phyloP scores from a whole-genome alignment of 1,140 invertebrate species.

The Drosophila funebris region DNA sequence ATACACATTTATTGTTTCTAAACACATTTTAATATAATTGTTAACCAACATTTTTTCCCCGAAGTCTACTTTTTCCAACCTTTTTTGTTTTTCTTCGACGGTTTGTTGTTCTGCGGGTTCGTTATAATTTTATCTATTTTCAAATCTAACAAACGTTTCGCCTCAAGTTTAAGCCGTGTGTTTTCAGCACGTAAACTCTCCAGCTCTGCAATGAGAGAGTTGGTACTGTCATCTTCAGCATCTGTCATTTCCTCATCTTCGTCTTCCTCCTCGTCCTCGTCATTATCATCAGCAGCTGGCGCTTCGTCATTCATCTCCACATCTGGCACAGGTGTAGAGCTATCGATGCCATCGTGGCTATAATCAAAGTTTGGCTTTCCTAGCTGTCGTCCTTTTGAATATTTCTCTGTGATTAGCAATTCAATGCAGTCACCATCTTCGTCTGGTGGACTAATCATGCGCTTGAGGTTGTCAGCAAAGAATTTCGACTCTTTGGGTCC shows the following conservation, averaged over 20 bases:
- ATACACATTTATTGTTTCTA: slow-evolving; percentile 41
- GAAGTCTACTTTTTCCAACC: slow-evolving; percentile 23
- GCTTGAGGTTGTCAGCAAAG: slow-evolving; percentile 81
- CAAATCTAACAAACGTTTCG: slow-evolving; percentile 6
- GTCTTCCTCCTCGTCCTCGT: not conserved
- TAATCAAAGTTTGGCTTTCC: slow-evolving; percentile 11
- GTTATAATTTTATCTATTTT: slow-evolving; percentile 2
- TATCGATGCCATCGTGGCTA: slow-evolving; percentile 1
- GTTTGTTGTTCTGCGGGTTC: not conserved
- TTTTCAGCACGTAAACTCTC: slow-evolving; percentile 47
- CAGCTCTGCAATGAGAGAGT: not conserved
- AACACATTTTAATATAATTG: slow-evolving; percentile 25
- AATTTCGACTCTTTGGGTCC: slow-evolving; percentile 83
- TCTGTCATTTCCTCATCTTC: slow-evolving; percentile 8
- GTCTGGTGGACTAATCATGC: slow-evolving; percentile 61
- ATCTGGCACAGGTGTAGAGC: not conserved
- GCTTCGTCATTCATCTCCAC: too few relatives aligned
- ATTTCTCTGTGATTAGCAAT: slow-evolving; percentile 55
- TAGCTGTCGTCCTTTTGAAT: not conserved
- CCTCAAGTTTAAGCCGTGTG: slow-evolving; percentile 38
- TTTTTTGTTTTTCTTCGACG: slow-evolving; percentile 31
- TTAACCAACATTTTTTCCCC: slow-evolving; percentile 10
- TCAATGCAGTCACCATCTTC: slow-evolving; percentile 67
- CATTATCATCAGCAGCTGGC: not conserved
- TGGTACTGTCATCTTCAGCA: slow-evolving; percentile 35